Evolutionary conservation across 2,888 invertebrate species (phyloP).

Genomic region (Xylota sylvarum): DNA sequence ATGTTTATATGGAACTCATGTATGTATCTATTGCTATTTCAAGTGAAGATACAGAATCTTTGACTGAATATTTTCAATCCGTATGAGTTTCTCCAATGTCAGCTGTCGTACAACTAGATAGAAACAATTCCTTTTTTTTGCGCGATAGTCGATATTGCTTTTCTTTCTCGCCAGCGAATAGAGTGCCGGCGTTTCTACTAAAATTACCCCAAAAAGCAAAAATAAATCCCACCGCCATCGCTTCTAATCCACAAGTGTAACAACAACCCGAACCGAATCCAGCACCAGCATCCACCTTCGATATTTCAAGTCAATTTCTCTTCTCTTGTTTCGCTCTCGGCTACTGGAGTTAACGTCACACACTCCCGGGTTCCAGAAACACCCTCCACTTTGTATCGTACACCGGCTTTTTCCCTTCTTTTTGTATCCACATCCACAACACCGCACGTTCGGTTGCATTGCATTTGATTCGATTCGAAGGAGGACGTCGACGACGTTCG

Average conservation of each 20-base stretch:
- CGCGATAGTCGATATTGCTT: no score
- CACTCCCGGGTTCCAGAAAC: constrained; percentile 22
- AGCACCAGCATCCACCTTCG: constrained; percentile 31
- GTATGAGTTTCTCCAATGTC: no score
- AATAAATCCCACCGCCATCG: background rate
- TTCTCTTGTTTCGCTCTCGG: constrained; percentile 17
- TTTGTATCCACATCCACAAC: constrained; percentile 28
- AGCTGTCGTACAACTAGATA: no score
- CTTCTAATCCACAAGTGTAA: constrained; percentile 5
- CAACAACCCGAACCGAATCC: background rate
- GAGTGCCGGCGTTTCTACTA: no score
- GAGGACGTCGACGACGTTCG: constrained; percentile 2
- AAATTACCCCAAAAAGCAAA: no score
- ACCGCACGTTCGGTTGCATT: constrained; percentile 34
- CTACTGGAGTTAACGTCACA: constrained; percentile 49
- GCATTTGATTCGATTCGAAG: no score
- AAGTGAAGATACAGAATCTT: background rate
- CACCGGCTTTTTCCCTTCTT: constrained; percentile 45
- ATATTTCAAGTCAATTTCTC: constrained; percentile 35
- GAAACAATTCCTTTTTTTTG: no score
- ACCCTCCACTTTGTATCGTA: constrained; percentile 11
- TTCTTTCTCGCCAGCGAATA: constrained; percentile 8
- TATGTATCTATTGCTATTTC: background rate
- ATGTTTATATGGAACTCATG: no score
- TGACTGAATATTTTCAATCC: no score